Evolutionary conservation across 2,888 invertebrate genomes (phyloP), one percentile per base, ranked within the genome.

Genomic region (Melanotus villosus): DNA sequence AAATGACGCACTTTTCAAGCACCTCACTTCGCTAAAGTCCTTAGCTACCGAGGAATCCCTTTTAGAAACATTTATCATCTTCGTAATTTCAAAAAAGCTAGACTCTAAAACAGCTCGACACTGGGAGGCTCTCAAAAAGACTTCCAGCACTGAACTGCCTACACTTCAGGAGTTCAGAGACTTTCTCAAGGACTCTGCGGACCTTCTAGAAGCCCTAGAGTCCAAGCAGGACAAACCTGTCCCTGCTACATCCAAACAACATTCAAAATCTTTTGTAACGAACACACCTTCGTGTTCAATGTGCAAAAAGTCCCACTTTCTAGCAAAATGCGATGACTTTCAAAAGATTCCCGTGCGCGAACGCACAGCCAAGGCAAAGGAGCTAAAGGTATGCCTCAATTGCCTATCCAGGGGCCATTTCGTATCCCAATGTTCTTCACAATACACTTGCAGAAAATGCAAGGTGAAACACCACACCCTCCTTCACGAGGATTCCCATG

Each of bases 301-400:
- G 2, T 57, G 57, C 14, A 43, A 43, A 30, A 12, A 6, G 2
- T 10, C 16, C 1, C 56, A 56, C 7, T 1, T 2, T 19, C 4
- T 56, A n/a, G 18, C 18, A n/a, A 32, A 34, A 14, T 60, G 60
- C 32, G 34, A 30, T 10, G 26, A 60, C 2, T 60, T 60, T 18
- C 45, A 4, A 10, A 19, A 23, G 19, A 34, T 60, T 12, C 4
- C 26, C 3, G 4, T 18, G 4, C 12, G 9, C 2, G 30, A 23
- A 26, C 10, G 50, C 4, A 6, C 9, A 1, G 9, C 9, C 1
- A 56, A 56, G 10, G 56, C 18, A 3, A 34, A 19, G 10, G 36
- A 16, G 7, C 12, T 36, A 18, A 16, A 36, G 19, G 9, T 56
- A 12, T 56, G 56, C n/a, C n/a, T 36, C 18, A 56, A 56, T 36